Evolutionary conservation across 2,797 vertebrate species (phyloP).

Genomic region (Oryzias dopingdopingensis): DNA sequence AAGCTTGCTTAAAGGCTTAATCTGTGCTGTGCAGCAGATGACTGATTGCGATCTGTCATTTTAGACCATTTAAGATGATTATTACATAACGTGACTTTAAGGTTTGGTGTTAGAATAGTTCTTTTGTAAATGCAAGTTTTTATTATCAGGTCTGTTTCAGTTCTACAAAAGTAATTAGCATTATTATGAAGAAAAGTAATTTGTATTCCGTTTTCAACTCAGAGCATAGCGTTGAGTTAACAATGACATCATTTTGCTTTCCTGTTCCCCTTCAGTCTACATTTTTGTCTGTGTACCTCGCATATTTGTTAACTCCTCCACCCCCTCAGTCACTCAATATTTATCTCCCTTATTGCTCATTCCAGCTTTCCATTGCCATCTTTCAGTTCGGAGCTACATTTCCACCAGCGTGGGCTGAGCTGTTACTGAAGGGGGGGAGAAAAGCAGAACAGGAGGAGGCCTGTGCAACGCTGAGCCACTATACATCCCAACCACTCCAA

Average conservation of each 20-base stretch:
- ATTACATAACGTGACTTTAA: too few species aligned
- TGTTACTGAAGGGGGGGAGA: slow-evolving; percentile 26
- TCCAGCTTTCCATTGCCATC: slow-evolving; percentile 23
- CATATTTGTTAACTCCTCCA: slow-evolving; percentile 45
- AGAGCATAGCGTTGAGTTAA: slow-evolving; percentile 4
- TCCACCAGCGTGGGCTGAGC: slow-evolving; percentile 42
- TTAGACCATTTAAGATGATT: too few species aligned
- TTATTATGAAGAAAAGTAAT: too few species aligned
- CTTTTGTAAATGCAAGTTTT: too few species aligned
- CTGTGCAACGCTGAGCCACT: slow-evolving; percentile 11
- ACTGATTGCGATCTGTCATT: too few species aligned
- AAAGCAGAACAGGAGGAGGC: slow-evolving; percentile 35
- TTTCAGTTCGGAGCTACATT: slow-evolving; percentile 13
- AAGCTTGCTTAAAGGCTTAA: too few species aligned
- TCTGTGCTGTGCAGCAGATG: too few species aligned
- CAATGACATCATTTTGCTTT: slow-evolving; percentile 21
- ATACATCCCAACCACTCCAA: slow-evolving; percentile 34
- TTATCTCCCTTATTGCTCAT: slow-evolving; percentile 43
- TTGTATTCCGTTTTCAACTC: neutral
- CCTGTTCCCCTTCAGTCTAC: slow-evolving; percentile 24
- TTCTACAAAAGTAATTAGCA: too few species aligned
- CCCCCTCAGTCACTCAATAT: slow-evolving; percentile 48
- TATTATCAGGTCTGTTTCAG: too few species aligned
- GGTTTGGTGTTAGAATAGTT: too few species aligned
- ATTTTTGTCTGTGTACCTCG: slow-evolving; percentile 45